phyloP scores from a whole-genome alignment of 2,797 vertebrate species.

The Amazonetta brasiliensis region DNA sequence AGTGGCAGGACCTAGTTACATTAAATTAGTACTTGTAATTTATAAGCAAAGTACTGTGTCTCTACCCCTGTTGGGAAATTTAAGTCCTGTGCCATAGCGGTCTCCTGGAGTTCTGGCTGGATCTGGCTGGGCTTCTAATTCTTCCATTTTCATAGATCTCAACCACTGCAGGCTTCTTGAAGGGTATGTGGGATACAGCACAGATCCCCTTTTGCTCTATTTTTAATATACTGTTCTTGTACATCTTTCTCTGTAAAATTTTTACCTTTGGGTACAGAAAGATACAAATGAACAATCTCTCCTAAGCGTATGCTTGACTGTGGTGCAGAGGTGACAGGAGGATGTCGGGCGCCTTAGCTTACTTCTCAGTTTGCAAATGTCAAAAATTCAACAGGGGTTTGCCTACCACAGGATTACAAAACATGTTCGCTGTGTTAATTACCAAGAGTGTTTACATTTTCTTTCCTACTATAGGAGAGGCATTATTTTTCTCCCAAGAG shows the following conservation, averaged over 20 bases:
- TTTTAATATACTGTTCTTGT: neutral
- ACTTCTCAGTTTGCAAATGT: neutral
- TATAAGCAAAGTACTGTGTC: neutral
- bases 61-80: neutral
- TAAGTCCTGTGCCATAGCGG: neutral
- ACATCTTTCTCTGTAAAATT: neutral
- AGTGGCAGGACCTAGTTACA: neutral
- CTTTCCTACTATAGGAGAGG: neutral
- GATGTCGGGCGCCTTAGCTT: neutral
- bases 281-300: neutral
- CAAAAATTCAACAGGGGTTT: neutral
- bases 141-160: neutral
- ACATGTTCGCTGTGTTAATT: rapidly evolving
- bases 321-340: neutral
- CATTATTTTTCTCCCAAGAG: neutral
- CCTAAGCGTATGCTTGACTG: neutral
- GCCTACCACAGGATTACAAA: neutral
- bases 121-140: neutral
- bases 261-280: neutral
- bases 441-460: neutral
- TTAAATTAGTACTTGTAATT: neutral
- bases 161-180: neutral
- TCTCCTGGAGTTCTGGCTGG: neutral
- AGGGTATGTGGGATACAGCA: neutral
- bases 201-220: neutral